These are phyloP conservation scores for Prosopocoilus inquinatus DNA, from an alignment of 2,888 invertebrate species.

Conservation along the genomic window DNA sequence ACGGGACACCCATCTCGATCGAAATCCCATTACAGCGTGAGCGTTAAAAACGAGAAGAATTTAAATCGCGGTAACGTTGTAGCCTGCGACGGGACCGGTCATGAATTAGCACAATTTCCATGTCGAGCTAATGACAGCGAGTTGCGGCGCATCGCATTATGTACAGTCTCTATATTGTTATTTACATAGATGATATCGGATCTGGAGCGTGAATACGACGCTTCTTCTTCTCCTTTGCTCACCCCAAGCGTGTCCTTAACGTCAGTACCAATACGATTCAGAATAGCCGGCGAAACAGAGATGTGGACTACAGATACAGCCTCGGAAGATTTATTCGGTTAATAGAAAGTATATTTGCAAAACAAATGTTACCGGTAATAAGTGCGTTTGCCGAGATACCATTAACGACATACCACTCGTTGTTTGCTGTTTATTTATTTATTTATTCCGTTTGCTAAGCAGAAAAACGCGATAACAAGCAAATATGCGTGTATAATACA, in stretches of 20 bases:
- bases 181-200: slow-evolving; percentile 25
- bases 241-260: not conserved
- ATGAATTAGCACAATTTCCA: slow-evolving; percentile 32
- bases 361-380: slow-evolving; percentile 7
- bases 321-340: slow-evolving; percentile 11
- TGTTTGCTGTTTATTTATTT: no score
- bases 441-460: no score
- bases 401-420: not conserved
- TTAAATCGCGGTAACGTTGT: slow-evolving; percentile 38
- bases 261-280: slow-evolving; percentile 6
- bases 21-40: slow-evolving; percentile 41
- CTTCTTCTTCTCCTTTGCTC: slow-evolving; percentile 15
- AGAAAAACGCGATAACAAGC: no score
- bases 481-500: no score
- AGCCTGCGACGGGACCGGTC: slow-evolving; percentile 30
- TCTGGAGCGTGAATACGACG: slow-evolving; percentile 28
- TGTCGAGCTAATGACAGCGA: slow-evolving; percentile 28
- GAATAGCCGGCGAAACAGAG: slow-evolving; percentile 2
- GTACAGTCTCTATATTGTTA: slow-evolving; percentile 10
- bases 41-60: slow-evolving; percentile 42
- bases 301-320: slow-evolving; percentile 6
- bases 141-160: slow-evolving; percentile 14
- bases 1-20: slow-evolving; percentile 45
- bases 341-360: slow-evolving; percentile 14
- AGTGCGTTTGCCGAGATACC: not conserved